Percentiles rank a stretch among this genome's conserved stretches.
Conservation (phyloP, 2,888 invertebrate species). For the Argyresthia goedartella region DNA sequence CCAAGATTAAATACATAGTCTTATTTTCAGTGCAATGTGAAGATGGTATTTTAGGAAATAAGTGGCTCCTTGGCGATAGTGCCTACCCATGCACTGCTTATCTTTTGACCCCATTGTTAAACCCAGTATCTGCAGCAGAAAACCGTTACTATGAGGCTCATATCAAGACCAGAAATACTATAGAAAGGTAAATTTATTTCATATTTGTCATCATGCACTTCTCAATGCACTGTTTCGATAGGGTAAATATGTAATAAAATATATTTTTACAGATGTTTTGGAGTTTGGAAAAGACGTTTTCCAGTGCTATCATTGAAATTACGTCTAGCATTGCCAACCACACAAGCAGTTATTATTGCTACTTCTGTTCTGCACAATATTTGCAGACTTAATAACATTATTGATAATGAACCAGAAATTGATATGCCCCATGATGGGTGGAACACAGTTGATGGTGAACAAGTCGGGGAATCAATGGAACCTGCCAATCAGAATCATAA, state of each 20-base stretch:
- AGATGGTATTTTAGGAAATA: no score
- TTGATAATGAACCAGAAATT: conserved; percentile 4
- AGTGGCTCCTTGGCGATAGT: no score
- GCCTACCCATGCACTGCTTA: no score
- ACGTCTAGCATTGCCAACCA: conserved; percentile 3
- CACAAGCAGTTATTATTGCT: conserved; percentile 5
- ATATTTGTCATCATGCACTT: neutral
- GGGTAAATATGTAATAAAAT: neutral
- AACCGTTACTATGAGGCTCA: conserved; percentile 5
- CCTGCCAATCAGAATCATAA: neutral
- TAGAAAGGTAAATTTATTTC: conserved; percentile 4
- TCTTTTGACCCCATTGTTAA: no score
- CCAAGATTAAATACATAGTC: no score
- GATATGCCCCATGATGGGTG: neutral
- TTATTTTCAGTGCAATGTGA: no score
- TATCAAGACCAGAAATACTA: conserved; percentile 6
- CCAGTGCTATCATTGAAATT: conserved; percentile 2
- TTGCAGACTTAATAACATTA: conserved; percentile 3
- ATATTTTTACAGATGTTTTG: conserved; percentile 3
- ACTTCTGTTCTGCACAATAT: conserved; percentile 7
- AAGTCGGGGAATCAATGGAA: neutral
- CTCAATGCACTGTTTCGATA: neutral
- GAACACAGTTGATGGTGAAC: neutral
- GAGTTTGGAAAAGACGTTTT: conserved; percentile 3
- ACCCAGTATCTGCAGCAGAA: conserved; percentile 4